Evolutionary conservation across 2,113 vertebrate genomes (phyloP), one percentile per base, ranked within the genome.

Genomic region (Gracilinanus agilis): DNA sequence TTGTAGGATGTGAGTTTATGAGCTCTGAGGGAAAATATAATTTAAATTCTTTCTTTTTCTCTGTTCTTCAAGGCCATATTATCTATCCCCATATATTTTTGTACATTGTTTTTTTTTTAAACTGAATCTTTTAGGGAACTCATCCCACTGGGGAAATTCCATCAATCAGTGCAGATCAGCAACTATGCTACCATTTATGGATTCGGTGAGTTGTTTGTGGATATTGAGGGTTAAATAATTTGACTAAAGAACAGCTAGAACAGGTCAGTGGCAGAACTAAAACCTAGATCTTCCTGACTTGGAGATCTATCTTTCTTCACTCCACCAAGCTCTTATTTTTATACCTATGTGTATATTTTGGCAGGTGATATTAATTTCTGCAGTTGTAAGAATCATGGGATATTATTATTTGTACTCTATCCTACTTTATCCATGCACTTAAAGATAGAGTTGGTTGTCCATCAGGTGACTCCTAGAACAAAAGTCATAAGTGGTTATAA

Each of bases 1-100:
- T 88, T 54, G 92, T 53, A 90, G 27, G 49, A 2, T 94, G 92
- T 93, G 92, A 67, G 67, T 19, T 40, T 83, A 34, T 83, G 67
- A 83, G 40, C 34, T 83, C 40, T 8, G 7, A 83, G n/a, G n/a
- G 67, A 83, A 83, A 40, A 40, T 83, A 40, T 34, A n/a, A 75
- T 88, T 92, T 53, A 49, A 25, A 5, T 3, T 9, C 53, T 21
- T 24, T 24, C 67, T 58, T 29, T 24, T n/a, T 40, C 55, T 75
- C 24, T 83, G 44, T 44, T 29, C 90, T 92, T 12, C 3, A 58
- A 55, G 75, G 34, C 92, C 90, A 49, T 93, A 55, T 53, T 92
- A 13, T 88, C 61, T 49, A 56, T 61, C 54, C 54, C 29, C 92
- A 44, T 56, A 91, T 25, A 58, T 89, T 90, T 58, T 49, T 67